Base-by-base conservation (phyloP, 1,140 invertebrate genomes). In the Ruditapes philippinarum region DNA sequence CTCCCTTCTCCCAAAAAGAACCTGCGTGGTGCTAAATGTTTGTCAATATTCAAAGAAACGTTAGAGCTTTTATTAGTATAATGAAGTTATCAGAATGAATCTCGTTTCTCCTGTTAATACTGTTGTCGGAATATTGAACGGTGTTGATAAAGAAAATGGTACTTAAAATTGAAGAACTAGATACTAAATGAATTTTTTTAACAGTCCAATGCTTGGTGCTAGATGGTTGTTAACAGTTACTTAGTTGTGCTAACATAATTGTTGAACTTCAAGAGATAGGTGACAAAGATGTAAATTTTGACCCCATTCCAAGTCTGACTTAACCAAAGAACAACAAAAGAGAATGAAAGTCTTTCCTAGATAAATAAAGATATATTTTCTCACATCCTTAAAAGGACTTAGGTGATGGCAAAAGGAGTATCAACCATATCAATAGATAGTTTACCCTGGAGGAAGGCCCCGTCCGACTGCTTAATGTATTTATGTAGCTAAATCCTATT, bases 361-460 rank as follows among this genome's bases (percentile, higher is more conserved):
- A 49, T 19, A 81, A 80, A 54, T 62, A 91, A 28, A 79, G 82
- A 60, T 86, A 91, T 85, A 45, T 91, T 12, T 91, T 91, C 89
- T 88, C 88, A 31, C 65, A 38, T 19, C 33, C 74, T 60, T 36
- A 84, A 22, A 42, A 36, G 17, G 82, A 91, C 83, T 51, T 89
- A 36, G 90, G 90, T 25, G 4, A 65, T n/a, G 74, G 81, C 90
- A n/a, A 9, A 85, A 17, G 7, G 68, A 11, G n/a, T 78, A 70
- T 54, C 38, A n/a, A 45, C 14, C 88, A 91, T 70, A 78, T n/a
- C 40, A 73, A 91, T 91, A 31, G 88, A 91, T 14, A 90, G n/a
- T 80, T n/a, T 65, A 65, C 0, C 38, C 76, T 85, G 82, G 65
- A 28, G n/a, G 28, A 68, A 0, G n/a, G n/a, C n/a, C 90, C 90